Base-by-base conservation (phyloP, 2,888 invertebrate species). In the Sinhomidia bicolor region DNA sequence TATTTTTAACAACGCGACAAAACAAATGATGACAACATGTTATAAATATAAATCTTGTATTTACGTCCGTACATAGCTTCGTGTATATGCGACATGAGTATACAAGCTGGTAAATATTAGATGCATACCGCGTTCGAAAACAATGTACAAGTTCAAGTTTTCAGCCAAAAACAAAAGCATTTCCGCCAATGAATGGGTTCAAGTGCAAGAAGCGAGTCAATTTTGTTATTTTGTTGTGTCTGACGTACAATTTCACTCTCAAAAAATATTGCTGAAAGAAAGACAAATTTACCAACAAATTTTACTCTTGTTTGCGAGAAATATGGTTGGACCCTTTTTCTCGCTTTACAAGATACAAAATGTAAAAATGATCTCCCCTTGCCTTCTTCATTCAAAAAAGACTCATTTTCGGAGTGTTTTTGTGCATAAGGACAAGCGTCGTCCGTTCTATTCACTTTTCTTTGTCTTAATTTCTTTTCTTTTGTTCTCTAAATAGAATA, bases 181-280 rank as follows among this genome's bases (percentile, higher is more conserved):
- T 85, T 80, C 85, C 80, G 57, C 57, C 68, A 57, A 85, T 54
- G 54, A 79, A 74, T 78, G 57, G 29, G 85, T 80, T 85, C 85
- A 85, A 85, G 71, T 79, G 71, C 68, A 80, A 60, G 71, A 54
- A 68, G 17, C 65, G 36, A 85, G 29, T 62, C 51, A 85, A 80
- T 57, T 78, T 41, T 41, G 41, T 36, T 80, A 20, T 44, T 14
- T 74, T 68, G 23, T 29, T n/a, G n/a, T n/a, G 17, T 54, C n/a
- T 20, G 23, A 29, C 57, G 17, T 5, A 12, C 2, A 44, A 23
- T 3, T 47, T 68, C 68, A 68, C 68, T 23, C 20, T 9, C 0
- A 5, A 44, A 41, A 54, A 17, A 57, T 17, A 41, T 41, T 20
- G 23, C 36, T 74, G 20, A 41, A 54, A 74, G 20, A 41, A 54